These are phyloP conservation scores for Anguilla pacifica DNA, from an alignment of 2,797 vertebrate species.

Conservation along the genomic window DNA sequence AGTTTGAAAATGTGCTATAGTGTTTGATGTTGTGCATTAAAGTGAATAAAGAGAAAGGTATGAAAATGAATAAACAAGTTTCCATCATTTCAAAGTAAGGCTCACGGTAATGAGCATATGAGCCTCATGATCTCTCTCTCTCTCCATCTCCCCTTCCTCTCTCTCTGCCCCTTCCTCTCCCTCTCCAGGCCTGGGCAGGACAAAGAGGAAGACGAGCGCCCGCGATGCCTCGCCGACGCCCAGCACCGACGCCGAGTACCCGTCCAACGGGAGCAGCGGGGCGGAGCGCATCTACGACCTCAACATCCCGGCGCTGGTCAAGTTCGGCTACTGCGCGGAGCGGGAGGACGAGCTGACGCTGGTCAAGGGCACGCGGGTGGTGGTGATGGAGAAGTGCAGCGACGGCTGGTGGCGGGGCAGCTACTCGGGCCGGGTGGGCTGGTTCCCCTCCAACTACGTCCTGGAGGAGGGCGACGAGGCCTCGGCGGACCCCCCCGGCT, in stretches of 20 bases:
- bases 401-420: constrained; percentile 98
- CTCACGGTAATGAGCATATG: too few relatives aligned
- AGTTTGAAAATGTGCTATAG: background rate
- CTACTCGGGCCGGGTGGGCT: constrained; percentile 85
- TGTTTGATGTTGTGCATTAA: background rate
- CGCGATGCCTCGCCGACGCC: constrained; percentile 92
- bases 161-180: background rate
- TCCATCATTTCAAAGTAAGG: too few relatives aligned
- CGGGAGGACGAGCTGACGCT: constrained; percentile 92
- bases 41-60: background rate
- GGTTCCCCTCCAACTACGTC: constrained; percentile 98
- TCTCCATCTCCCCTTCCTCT: background rate
- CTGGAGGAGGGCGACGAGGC: constrained; percentile 82
- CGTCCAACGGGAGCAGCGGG: constrained; percentile 84
- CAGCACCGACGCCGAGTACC: constrained; percentile 90
- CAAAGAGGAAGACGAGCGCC: constrained; percentile 87
- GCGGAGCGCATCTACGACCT: constrained; percentile 92
- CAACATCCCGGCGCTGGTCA: constrained; percentile 90
- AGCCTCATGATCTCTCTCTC: background rate
- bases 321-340: constrained; percentile 90
- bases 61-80: too few relatives aligned
- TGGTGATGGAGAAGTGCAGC: constrained; percentile 98
- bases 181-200: constrained; percentile 89
- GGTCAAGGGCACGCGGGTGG: constrained; percentile 85
- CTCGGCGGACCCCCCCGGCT: constrained; percentile 73